Evolutionary conservation across 2,888 invertebrate species (phyloP).

Genomic region (Muschampia plurimacula): DNA sequence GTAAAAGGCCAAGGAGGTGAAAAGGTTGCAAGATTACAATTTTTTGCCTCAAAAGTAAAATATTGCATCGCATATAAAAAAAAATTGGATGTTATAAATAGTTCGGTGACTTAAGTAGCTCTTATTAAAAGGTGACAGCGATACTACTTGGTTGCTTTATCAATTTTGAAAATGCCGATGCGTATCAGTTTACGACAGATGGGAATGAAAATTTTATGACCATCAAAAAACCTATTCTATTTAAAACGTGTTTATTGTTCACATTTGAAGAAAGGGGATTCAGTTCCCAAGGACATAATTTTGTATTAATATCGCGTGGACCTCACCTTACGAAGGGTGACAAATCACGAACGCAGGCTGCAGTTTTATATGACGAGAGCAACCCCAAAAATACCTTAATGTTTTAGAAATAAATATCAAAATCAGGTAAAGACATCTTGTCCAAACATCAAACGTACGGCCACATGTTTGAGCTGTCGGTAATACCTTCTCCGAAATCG

Average conservation of each 20-base stretch:
- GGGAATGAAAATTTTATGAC: conserved; percentile 48
- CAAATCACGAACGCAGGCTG: conserved; percentile 61
- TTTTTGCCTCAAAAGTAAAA: neutral
- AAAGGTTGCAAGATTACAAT: neutral
- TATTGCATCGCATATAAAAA: too few species aligned
- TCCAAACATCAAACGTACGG: conserved; percentile 54
- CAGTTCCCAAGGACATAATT: conserved; percentile 75
- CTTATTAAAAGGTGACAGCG: neutral
- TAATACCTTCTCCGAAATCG: conserved; percentile 55
- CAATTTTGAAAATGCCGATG: neutral
- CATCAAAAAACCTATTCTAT: conserved; percentile 57
- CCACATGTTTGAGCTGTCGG: conserved; percentile 52
- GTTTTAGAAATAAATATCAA: conserved; percentile 5
- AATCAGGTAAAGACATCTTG: conserved; percentile 15
- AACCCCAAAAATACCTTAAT: conserved; percentile 8
- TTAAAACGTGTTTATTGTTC: conserved; percentile 63
- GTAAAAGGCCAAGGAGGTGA: neutral
- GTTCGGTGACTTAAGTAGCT: neutral
- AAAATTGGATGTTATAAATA: too few species aligned
- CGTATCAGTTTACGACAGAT: conserved; percentile 32
- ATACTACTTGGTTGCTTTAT: neutral
- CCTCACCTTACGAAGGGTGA: conserved; percentile 55
- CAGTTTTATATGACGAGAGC: conserved; percentile 30
- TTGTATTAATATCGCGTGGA: conserved; percentile 61
- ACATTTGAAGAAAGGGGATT: conserved; percentile 56